These are phyloP conservation scores for Drosophila lini DNA, from an alignment of 1,140 invertebrate genomes.

Conservation along the genomic window DNA sequence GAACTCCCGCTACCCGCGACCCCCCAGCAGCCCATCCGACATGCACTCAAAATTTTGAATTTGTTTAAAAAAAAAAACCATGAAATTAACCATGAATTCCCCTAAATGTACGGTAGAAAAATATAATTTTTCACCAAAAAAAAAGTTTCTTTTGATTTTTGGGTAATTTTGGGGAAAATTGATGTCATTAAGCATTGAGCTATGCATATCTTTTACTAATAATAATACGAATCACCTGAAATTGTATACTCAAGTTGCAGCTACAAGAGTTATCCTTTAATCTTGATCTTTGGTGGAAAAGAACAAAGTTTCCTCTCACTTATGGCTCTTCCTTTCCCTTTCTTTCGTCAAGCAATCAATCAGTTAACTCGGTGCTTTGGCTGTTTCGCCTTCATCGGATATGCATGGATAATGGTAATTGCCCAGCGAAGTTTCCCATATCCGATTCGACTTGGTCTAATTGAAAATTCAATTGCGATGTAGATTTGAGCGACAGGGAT, in stretches of 20 bases:
- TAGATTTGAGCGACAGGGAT: neutral
- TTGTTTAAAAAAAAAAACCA: slow-evolving; percentile 45
- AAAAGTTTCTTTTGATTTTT: neutral
- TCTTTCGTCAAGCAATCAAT: neutral
- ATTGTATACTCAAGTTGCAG: neutral
- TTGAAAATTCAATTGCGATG: slow-evolving; percentile 3
- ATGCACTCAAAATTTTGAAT: slow-evolving; percentile 74
- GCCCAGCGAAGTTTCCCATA: neutral
- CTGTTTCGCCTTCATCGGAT: neutral
- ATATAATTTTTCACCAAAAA: slow-evolving; percentile 68
- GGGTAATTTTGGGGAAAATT: neutral
- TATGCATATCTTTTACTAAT: neutral
- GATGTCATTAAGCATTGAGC: too few relatives aligned
- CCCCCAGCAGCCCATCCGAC: slow-evolving; percentile 24
- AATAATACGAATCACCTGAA: neutral
- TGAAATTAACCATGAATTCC: slow-evolving; percentile 55
- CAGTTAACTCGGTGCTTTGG: neutral
- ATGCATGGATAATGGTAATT: slow-evolving; percentile 1
- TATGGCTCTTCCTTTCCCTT: too few relatives aligned
- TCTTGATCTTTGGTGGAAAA: neutral
- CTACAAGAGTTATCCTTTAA: neutral
- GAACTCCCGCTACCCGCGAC: slow-evolving; percentile 28
- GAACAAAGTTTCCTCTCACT: neutral
- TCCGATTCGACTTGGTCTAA: neutral
- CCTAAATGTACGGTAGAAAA: slow-evolving; percentile 67